phyloP scores from a whole-genome alignment of 2,113 vertebrate species.

The Phainopepla nitens region DNA sequence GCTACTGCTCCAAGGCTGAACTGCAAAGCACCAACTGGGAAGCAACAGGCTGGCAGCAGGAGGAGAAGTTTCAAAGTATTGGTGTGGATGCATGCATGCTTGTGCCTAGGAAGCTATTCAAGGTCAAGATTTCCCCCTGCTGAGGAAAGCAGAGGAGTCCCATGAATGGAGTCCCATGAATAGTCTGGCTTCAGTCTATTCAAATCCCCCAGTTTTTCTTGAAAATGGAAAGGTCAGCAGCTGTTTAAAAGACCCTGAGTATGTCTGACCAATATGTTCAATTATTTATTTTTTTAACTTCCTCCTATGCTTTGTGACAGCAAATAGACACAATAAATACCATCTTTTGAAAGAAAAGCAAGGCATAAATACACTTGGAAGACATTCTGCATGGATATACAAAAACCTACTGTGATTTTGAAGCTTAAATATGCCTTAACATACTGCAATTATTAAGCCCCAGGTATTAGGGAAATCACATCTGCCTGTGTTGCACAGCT shows the following conservation, averaged over 20 bases:
- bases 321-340: not conserved
- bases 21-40: not conserved
- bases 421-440: conserved; percentile 19
- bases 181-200: not conserved
- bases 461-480: conserved; percentile 40
- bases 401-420: not conserved
- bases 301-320: not conserved
- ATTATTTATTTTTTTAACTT: not conserved
- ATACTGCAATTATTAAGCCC: not conserved
- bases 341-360: not conserved
- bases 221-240: not conserved
- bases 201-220: not conserved
- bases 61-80: not conserved
- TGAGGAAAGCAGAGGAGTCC: not conserved
- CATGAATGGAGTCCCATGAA: not conserved
- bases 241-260: not conserved
- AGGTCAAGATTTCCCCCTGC: not conserved
- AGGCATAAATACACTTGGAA: not conserved
- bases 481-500: not conserved
- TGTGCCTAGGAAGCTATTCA: not conserved
- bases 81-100: not conserved
- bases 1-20: not conserved
- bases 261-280: not conserved
- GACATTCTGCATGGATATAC: not conserved
- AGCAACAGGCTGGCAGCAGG: not conserved